Conservation (phyloP, 2,797 vertebrate species). For the Notolepis coatsorum region DNA sequence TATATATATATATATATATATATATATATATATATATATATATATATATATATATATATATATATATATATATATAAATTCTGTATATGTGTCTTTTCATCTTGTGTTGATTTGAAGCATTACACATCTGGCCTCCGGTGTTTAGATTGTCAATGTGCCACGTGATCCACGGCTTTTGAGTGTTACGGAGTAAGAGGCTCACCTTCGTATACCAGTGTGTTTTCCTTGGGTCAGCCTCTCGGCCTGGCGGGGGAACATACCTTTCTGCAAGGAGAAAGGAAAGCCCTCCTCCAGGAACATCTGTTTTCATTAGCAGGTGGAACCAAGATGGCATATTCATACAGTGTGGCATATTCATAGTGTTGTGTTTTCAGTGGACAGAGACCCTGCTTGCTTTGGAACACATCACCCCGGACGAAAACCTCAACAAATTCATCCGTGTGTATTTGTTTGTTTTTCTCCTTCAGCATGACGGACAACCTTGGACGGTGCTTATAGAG, state of each 20-base stretch:
- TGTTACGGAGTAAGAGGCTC: constrained; percentile 12
- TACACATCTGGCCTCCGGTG: too few species aligned
- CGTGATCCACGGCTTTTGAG: constrained; percentile 2
- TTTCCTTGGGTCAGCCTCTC: constrained; percentile 38
- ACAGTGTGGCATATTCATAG: constrained; percentile 52
- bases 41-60: too few species aligned
- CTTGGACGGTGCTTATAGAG: constrained; percentile 70
- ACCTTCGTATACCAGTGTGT: constrained; percentile 21
- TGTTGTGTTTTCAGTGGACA: constrained; percentile 59
- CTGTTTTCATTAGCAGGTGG: constrained; percentile 68
- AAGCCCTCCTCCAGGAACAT: constrained; percentile 38
- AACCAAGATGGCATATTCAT: constrained; percentile 56
- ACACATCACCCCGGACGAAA: constrained; percentile 14
- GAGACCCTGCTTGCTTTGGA: constrained; percentile 51
- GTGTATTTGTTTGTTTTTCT: constrained; percentile 62
- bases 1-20: too few species aligned
- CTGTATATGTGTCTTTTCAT: too few species aligned
- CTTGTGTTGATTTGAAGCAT: too few species aligned
- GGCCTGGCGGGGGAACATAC: constrained; percentile 32
- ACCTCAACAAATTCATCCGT: constrained; percentile 29
- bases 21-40: too few species aligned
- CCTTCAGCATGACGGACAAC: constrained; percentile 43
- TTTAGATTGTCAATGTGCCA: too few species aligned
- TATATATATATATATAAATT: too few species aligned
- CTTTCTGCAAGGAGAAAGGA: constrained; percentile 35